These are phyloP conservation scores for Microtus montanus DNA, from an alignment of 2,113 vertebrate species.

Conservation along the genomic window DNA sequence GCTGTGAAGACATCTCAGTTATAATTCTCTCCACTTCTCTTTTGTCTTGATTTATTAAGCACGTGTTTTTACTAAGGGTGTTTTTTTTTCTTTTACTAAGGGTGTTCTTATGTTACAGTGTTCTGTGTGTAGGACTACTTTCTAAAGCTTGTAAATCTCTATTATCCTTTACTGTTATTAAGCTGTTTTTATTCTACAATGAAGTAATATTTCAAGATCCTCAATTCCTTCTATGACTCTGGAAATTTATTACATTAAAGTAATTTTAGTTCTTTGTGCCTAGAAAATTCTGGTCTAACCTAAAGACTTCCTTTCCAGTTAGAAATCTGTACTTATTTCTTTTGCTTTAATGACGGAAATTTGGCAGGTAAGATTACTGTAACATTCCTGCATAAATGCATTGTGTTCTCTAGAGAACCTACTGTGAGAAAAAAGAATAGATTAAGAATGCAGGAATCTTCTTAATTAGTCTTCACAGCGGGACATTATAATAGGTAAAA, in stretches of 20 bases:
- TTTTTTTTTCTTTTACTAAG: not conserved
- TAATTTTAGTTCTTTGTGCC: not conserved
- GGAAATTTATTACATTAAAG: not conserved
- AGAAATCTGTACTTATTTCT: conserved; percentile 39
- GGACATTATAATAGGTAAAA: conserved; percentile 70
- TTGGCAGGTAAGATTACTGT: conserved; percentile 73
- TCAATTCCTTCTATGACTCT: not conserved
- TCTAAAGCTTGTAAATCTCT: not conserved
- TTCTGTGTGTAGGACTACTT: not conserved
- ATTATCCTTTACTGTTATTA: not conserved
- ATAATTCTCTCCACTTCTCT: not conserved
- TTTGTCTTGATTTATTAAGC: not conserved
- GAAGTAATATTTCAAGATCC: not conserved
- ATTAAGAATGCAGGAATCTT: conserved; percentile 80
- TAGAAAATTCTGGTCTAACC: conserved; percentile 47
- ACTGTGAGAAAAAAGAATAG: conserved; percentile 80
- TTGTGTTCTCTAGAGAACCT: conserved; percentile 65
- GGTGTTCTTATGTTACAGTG: not conserved
- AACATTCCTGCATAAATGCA: conserved; percentile 79
- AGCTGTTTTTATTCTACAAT: not conserved
- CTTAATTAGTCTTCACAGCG: conserved; percentile 84
- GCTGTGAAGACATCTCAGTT: not conserved
- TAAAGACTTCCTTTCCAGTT: not conserved
- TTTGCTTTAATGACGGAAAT: conserved; percentile 56
- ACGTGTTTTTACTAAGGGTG: not conserved